These are phyloP conservation scores for Chiloscyllium plagiosum DNA, from an alignment of 2,113 vertebrate species.

Conservation along the genomic window DNA sequence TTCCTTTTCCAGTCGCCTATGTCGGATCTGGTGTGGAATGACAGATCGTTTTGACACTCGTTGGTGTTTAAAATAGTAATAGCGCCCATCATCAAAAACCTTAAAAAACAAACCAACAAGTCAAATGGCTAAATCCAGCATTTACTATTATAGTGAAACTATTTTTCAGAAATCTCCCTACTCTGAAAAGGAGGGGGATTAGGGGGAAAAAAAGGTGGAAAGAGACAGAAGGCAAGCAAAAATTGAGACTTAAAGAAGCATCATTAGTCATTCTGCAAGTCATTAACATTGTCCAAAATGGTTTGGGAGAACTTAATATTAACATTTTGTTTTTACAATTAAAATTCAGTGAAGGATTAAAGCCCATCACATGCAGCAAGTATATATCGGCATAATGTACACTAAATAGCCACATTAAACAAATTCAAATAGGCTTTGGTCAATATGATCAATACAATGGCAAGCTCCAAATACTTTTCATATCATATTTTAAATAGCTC, in stretches of 20 bases:
- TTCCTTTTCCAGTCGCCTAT: conserved; percentile 51
- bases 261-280: too few relatives aligned
- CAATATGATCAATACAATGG: too few relatives aligned
- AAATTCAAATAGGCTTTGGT: too few relatives aligned
- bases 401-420: background rate
- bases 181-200: background rate
- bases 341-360: background rate
- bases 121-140: background rate
- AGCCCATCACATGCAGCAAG: background rate
- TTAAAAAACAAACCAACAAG: background rate
- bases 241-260: too few relatives aligned
- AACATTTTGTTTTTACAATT: too few relatives aligned
- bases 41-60: conserved; percentile 50
- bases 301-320: background rate
- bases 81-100: conserved; percentile 53
- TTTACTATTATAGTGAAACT: background rate
- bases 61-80: conserved; percentile 55
- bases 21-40: conserved; percentile 55
- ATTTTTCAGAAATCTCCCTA: background rate
- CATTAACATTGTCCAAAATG: too few relatives aligned
- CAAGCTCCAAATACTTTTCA: too few relatives aligned
- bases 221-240: background rate
- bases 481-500: background rate
- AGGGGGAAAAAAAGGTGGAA: too few relatives aligned
- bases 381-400: background rate